Base-by-base conservation (phyloP, 2,113 vertebrate genomes). In the Coturnix japonica region DNA sequence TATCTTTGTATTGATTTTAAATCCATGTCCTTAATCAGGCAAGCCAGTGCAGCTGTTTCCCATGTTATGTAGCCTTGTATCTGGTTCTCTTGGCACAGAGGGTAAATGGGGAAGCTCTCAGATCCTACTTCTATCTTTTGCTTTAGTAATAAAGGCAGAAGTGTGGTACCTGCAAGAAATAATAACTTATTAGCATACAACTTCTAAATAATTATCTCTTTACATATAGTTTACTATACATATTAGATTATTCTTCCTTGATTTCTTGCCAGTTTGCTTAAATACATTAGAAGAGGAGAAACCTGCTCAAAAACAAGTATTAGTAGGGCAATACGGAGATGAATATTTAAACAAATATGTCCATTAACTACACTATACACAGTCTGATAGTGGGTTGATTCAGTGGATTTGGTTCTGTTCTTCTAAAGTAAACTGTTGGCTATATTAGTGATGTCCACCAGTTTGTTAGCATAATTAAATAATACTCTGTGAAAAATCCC, bases 401-500 rank as follows among this genome's bases (percentile, higher is more conserved):
- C 41, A 66, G 56, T 35, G 9, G 8, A 39, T 61, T 61, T 57
- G 22, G 7, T 76, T 94, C 53, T 39, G 4, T 92, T 94, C 84
- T 67, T 85, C 74, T 89, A 80, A 93, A 61, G 41, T 66, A 43
- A 86, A 85, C 78, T 91, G 12, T 81, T 73, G 28, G 43, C 73
- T 86, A 11, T 82, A 79, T 73, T 81, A 90, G 37, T 37, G 37
- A 81, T 60, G 46, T 95, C 83, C 93, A 61, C 14, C 44, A 80
- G 30, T 89, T 95, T 64, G 67, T 91, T 95, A 95, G 47, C 54
- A 72, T 92, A 95, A 94, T 95, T 95, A 96, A 96, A 94, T 79
- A 96, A 85, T 87, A 80, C 51, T 85, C 47, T 93, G 54, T 94
- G 57, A 91, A 90, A 90, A 95, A 71, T 85, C 71, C 93, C 83